Conservation (phyloP, 2,797 vertebrate species). For the Coilia nasus region DNA sequence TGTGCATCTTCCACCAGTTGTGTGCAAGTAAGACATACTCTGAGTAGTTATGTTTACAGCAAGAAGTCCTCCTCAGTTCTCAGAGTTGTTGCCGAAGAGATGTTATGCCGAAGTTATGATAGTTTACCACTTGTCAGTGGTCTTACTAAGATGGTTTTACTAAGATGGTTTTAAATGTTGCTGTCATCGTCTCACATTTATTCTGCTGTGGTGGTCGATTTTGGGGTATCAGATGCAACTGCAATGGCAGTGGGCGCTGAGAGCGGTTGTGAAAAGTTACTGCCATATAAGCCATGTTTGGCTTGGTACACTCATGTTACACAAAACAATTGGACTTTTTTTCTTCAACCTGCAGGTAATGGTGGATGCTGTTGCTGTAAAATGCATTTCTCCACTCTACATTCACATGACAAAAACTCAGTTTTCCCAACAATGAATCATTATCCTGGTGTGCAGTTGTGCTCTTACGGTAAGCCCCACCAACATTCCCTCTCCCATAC, state of each 20-base stretch:
- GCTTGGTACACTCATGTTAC: neutral
- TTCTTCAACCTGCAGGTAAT: neutral
- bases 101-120: neutral
- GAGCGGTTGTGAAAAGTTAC: neutral
- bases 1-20: conserved; percentile 61
- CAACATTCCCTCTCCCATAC: neutral
- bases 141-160: neutral
- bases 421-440: neutral
- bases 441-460: neutral
- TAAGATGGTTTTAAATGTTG: neutral
- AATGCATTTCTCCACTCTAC: neutral
- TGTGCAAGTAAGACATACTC: neutral
- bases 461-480: neutral
- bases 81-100: neutral
- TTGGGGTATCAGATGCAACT: neutral
- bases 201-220: neutral
- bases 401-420: neutral
- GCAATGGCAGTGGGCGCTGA: neutral
- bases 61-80: neutral
- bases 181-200: neutral
- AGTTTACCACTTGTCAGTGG: neutral
- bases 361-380: neutral
- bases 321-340: neutral
- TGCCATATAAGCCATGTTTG: neutral
- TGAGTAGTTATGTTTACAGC: neutral